Base-by-base conservation (phyloP, 2,113 vertebrate genomes). In the Muntiacus muntjak region DNA sequence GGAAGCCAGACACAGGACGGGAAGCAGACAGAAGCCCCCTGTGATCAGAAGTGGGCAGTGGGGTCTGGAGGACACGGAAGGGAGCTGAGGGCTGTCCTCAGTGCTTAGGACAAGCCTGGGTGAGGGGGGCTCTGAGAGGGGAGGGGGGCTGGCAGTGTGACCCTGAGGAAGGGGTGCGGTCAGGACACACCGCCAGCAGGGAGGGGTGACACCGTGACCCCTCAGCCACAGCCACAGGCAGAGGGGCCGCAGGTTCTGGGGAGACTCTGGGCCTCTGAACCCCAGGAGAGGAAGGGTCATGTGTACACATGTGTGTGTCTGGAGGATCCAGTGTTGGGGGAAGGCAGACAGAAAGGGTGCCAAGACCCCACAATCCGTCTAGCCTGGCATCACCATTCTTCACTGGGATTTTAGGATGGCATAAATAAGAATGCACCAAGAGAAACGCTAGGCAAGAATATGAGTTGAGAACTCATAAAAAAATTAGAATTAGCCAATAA, bases 121-220 rank as follows among this genome's bases (percentile, higher is more conserved):
- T 40, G 54, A 86, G 33, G 87, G 71, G 2, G 57, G 7, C 28
- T 43, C 47, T 7, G 40, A 67, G 64, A 54, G 21, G 10, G 45
- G 21, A 30, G 28, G 33, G 8, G 28, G 1, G 2, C n/a, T 3
- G n/a, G 16, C 16, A 40, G 43, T 5, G 43, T 4, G 60, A 54
- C 33, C 7, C 1, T 58, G n/a, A 54, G 43, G 67, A 16, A 11
- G 23, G 3, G 43, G 14, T 28, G 43, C 1, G 0, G 19, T 58
- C 9, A n/a, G 1, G 9, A 23, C 2, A 14, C 11, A 28, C 36
- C 36, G 62, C 74, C 30, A 1, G 3, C n/a, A 50, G 4, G 54
- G 36, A 67, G 26, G 3, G 74, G 40, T 45, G 58, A 28, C 50
- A 17, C 6, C 0, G 11, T 3, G 60, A 52, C 21, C 10, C 4